Conservation (phyloP, 2,888 invertebrate genomes). For the Drosophila hawaiiensis region DNA sequence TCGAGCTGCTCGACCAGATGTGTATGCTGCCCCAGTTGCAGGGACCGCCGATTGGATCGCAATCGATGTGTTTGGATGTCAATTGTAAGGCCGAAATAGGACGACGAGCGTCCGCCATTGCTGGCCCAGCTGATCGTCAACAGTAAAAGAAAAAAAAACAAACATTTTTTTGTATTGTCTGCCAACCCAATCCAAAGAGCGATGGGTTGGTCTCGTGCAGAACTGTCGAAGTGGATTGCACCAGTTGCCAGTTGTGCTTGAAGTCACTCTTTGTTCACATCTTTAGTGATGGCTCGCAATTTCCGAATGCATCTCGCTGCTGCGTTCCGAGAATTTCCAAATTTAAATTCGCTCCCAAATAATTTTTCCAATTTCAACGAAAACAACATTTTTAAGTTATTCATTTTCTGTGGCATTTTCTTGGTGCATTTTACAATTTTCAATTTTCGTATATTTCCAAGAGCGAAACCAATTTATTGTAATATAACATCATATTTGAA, state of each 20-base stretch:
- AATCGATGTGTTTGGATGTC: conserved; percentile 19
- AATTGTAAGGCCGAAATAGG: conserved; percentile 48
- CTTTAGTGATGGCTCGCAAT: background rate
- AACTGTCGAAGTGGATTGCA: background rate
- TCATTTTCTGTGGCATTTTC: background rate
- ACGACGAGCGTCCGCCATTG: conserved; percentile 53
- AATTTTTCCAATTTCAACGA: background rate
- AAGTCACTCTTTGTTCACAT: background rate
- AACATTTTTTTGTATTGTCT: background rate
- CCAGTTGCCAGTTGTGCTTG: background rate
- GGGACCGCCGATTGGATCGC: conserved; percentile 8
- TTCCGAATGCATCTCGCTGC: background rate
- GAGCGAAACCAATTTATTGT: background rate
- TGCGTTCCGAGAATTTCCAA: background rate
- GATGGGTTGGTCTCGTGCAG: background rate
- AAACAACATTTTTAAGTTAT: background rate
- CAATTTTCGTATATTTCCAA: background rate
- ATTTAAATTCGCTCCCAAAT: background rate
- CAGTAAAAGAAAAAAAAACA: conserved; percentile 11
- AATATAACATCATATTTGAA: background rate
- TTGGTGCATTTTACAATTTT: background rate
- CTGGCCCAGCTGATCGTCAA: conserved; percentile 28
- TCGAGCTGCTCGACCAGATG: conserved; percentile 80
- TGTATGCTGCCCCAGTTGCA: conserved; percentile 60
- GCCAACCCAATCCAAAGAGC: background rate